phyloP scores from a whole-genome alignment of 2,888 invertebrate species.

The Hecatera dysodea region DNA sequence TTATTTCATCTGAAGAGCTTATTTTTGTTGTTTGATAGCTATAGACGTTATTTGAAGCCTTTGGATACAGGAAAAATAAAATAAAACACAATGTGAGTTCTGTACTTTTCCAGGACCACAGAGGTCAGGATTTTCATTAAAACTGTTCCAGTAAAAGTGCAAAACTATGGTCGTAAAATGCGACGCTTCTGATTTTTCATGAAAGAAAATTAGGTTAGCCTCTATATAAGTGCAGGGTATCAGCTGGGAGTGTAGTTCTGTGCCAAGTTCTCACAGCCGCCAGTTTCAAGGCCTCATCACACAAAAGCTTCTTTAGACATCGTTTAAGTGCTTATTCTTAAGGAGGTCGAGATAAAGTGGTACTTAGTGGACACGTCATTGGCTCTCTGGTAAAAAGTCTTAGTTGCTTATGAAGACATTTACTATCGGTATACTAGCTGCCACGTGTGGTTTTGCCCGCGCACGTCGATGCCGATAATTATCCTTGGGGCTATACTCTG shows the following conservation, averaged over 20 bases:
- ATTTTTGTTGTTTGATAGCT: constrained; percentile 29
- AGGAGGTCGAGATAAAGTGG: constrained; percentile 64
- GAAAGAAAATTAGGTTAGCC: constrained; percentile 59
- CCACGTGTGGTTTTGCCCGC: no score
- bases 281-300: constrained; percentile 67
- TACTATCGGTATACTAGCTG: not conserved
- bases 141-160: constrained; percentile 17
- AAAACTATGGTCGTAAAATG: constrained; percentile 19
- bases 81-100: no score
- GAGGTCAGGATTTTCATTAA: constrained; percentile 28
- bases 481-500: no score
- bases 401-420: not conserved
- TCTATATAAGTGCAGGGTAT: constrained; percentile 48
- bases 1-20: constrained; percentile 30
- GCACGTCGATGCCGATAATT: no score
- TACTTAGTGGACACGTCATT: constrained; percentile 60
- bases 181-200: constrained; percentile 22
- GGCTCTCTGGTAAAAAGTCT: constrained; percentile 26
- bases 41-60: constrained; percentile 11
- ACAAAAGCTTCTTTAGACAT: constrained; percentile 72
- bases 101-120: not conserved
- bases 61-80: constrained; percentile 1
- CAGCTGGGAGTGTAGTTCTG: constrained; percentile 60
- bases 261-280: constrained; percentile 64
- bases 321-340: constrained; percentile 69